Conservation (phyloP, 1,140 invertebrate genomes). For the Bombus impatiens region DNA sequence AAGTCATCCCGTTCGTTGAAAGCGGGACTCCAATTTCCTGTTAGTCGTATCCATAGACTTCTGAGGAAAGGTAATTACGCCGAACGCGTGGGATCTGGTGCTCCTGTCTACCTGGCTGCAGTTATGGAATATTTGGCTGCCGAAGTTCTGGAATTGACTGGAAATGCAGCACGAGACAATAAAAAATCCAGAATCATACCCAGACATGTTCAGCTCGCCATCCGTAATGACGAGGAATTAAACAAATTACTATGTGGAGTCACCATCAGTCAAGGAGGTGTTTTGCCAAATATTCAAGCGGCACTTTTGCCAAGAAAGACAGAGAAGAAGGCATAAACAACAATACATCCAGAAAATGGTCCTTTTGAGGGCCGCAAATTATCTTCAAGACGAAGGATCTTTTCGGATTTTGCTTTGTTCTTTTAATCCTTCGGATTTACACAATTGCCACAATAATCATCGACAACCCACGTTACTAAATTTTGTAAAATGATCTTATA, state of each 20-base stretch:
- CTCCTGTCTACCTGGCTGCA: constrained; percentile 76
- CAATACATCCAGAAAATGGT: constrained; percentile 47
- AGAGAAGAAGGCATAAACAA: constrained; percentile 75
- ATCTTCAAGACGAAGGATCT: not conserved
- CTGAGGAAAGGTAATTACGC: constrained; percentile 70
- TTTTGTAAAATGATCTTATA: too few species aligned
- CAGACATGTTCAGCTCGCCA: constrained; percentile 71
- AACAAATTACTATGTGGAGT: constrained; percentile 87
- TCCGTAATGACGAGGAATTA: constrained; percentile 83
- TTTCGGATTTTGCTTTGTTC: not conserved
- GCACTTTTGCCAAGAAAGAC: constrained; percentile 57
- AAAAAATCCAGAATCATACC: constrained; percentile 67
- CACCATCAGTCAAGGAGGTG: constrained; percentile 87
- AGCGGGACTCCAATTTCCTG: constrained; percentile 77
- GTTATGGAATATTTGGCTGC: constrained; percentile 83
- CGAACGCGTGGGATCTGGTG: constrained; percentile 80
- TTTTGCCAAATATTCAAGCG: constrained; percentile 86
- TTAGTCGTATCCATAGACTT: constrained; percentile 57
- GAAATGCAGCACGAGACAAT: constrained; percentile 58
- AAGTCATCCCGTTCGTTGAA: constrained; percentile 83
- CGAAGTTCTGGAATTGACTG: constrained; percentile 80
- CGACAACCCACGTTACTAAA: too few species aligned
- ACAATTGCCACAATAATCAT: too few species aligned
- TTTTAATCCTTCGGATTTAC: too few species aligned
- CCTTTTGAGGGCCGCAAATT: constrained; percentile 56